A percentile compares a stretch with the other conserved stretches of the same genome.
These are phyloP conservation scores for Machimus rusticus DNA, from an alignment of 2,888 invertebrate species.

Conservation along the genomic window DNA sequence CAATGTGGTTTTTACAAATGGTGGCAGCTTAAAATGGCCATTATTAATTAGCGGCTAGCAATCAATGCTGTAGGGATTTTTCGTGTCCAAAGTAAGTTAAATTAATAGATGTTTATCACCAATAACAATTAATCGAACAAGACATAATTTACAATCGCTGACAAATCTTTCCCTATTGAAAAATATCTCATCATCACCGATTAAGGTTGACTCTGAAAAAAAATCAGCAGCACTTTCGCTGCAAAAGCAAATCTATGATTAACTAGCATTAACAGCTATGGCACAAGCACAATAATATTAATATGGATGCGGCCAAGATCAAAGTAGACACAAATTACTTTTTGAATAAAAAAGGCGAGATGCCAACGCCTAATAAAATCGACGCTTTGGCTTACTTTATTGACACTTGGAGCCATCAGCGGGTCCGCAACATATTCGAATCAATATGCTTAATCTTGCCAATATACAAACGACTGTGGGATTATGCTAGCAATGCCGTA, in stretches of 20 bases:
- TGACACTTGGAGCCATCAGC: conserved; percentile 21
- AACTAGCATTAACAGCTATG: neutral
- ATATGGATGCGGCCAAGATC: neutral
- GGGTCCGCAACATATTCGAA: conserved; percentile 11
- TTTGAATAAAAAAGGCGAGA: conserved; percentile 2
- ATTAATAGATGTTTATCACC: neutral
- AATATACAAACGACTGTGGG: conserved; percentile 28
- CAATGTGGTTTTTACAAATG: neutral
- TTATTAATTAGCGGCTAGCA: neutral
- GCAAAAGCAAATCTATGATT: neutral
- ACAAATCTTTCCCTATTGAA: neutral
- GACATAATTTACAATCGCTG: neutral
- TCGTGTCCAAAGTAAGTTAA: neutral
- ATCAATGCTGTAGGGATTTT: neutral
- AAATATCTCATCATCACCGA: neutral
- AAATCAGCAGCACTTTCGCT: neutral
- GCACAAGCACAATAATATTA: neutral
- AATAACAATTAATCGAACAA: neutral
- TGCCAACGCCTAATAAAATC: conserved; percentile 16
- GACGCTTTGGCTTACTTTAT: conserved; percentile 21
- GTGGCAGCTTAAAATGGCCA: neutral
- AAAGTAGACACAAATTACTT: neutral
- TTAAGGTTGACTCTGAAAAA: neutral
- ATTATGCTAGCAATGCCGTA: neutral
- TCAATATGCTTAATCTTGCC: conserved; percentile 8